Evolutionary conservation across 2,797 vertebrate species (phyloP).

Genomic region (Chelon auratus): DNA sequence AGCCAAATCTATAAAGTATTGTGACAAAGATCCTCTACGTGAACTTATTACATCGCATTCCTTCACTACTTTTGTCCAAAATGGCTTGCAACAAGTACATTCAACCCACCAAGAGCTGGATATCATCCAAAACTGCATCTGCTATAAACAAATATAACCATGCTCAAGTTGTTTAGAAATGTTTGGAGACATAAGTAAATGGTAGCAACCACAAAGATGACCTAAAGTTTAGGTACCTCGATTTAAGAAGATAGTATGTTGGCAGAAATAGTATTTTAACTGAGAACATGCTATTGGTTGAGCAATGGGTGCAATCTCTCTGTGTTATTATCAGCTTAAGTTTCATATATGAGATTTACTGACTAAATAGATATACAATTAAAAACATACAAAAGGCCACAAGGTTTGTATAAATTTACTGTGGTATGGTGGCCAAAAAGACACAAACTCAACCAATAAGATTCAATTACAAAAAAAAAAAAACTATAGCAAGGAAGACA

Average conservation of each 20-base stretch:
- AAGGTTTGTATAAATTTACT: not conserved
- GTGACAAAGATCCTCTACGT: not conserved
- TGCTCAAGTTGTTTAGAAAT: not conserved
- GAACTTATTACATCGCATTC: not conserved
- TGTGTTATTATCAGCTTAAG: not conserved
- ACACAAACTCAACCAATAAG: not conserved
- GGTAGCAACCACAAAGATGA: too few species aligned
- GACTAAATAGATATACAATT: not conserved
- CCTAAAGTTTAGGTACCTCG: not conserved
- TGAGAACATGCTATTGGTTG: not conserved
- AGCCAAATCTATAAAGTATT: not conserved
- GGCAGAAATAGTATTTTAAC: not conserved
- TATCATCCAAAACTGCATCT: too few species aligned
- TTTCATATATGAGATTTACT: not conserved
- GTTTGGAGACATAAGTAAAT: not conserved
- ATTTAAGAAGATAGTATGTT: not conserved
- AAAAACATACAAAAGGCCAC: not conserved
- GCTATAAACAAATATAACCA: too few species aligned
- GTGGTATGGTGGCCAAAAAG: not conserved
- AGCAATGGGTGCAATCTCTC: not conserved
- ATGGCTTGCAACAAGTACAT: too few species aligned
- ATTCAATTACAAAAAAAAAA: not conserved
- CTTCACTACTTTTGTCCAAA: too few species aligned
- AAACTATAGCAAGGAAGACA: too few species aligned
- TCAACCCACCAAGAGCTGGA: not conserved